Conservation (phyloP, 2,888 invertebrate species). For the Drosophila niveifrons region DNA sequence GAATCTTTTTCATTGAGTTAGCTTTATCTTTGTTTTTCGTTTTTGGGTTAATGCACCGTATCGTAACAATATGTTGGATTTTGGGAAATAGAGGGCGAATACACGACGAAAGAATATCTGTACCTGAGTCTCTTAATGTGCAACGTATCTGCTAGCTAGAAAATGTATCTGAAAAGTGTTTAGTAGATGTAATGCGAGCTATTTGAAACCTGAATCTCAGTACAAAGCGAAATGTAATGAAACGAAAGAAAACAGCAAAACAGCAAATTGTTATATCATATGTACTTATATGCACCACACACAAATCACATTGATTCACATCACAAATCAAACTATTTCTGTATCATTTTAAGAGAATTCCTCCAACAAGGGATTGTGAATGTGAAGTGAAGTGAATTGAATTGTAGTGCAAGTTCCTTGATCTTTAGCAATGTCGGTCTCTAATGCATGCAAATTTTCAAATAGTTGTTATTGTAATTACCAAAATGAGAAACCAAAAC, state of each 20-base stretch:
- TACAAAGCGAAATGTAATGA: constrained; percentile 56
- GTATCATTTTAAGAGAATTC: constrained; percentile 19
- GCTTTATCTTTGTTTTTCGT: neutral
- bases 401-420: constrained; percentile 73
- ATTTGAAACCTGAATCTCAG: constrained; percentile 73
- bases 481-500: neutral
- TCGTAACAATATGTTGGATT: constrained; percentile 15
- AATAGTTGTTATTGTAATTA: constrained; percentile 68
- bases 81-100: constrained; percentile 22
- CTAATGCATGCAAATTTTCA: constrained; percentile 38
- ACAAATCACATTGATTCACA: neutral
- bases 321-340: constrained; percentile 16
- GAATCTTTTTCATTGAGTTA: constrained; percentile 17
- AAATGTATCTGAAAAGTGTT: constrained; percentile 45
- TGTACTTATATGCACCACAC: constrained; percentile 14
- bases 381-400: constrained; percentile 5
- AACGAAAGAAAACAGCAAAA: constrained; percentile 10
- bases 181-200: constrained; percentile 59
- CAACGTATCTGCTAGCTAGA: constrained; percentile 39
- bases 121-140: constrained; percentile 76
- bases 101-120: constrained; percentile 43
- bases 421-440: constrained; percentile 38
- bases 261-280: constrained; percentile 46
- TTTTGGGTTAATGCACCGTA: constrained; percentile 32
- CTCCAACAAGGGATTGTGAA: constrained; percentile 12